phyloP scores from a whole-genome alignment of 2,113 vertebrate species.

The Burhinus oedicnemus region DNA sequence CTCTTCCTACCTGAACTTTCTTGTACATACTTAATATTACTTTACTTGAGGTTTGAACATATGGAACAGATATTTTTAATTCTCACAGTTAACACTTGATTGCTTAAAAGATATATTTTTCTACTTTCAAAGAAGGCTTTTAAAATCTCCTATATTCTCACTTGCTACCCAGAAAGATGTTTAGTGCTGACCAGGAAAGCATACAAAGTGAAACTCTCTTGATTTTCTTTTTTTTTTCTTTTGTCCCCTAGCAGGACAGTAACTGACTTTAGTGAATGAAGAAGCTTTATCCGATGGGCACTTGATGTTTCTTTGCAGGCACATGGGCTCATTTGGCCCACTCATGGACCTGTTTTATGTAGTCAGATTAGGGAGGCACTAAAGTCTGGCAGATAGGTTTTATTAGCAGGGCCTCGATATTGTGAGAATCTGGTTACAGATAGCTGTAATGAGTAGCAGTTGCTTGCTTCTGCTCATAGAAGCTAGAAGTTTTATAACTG shows the following conservation, averaged over 20 bases:
- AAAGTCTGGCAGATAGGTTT: background rate
- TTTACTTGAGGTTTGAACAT: slow-evolving; percentile 58
- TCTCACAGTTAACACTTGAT: slow-evolving; percentile 49
- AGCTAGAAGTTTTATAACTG: background rate
- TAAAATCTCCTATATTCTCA: slow-evolving; percentile 58
- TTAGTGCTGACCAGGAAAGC: slow-evolving; percentile 5
- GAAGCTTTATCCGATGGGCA: background rate
- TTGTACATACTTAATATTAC: slow-evolving; percentile 69
- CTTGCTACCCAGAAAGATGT: background rate
- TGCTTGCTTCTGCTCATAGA: background rate
- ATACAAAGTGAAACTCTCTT: slow-evolving; percentile 9
- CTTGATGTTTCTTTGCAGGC: background rate
- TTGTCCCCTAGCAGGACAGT: background rate
- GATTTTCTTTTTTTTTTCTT: background rate
- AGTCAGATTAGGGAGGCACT: background rate
- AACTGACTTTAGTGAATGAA: background rate
- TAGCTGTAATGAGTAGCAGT: background rate
- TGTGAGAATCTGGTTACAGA: background rate
- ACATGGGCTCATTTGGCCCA: background rate
- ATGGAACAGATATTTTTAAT: slow-evolving; percentile 77
- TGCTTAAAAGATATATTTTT: slow-evolving; percentile 66
- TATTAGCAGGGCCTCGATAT: background rate
- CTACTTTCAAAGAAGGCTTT: slow-evolving; percentile 48
- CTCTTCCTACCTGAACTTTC: slow-evolving; percentile 69
- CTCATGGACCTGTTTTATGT: background rate